Base-by-base conservation (phyloP, 2,888 invertebrate genomes). In the Drosophila affinis region DNA sequence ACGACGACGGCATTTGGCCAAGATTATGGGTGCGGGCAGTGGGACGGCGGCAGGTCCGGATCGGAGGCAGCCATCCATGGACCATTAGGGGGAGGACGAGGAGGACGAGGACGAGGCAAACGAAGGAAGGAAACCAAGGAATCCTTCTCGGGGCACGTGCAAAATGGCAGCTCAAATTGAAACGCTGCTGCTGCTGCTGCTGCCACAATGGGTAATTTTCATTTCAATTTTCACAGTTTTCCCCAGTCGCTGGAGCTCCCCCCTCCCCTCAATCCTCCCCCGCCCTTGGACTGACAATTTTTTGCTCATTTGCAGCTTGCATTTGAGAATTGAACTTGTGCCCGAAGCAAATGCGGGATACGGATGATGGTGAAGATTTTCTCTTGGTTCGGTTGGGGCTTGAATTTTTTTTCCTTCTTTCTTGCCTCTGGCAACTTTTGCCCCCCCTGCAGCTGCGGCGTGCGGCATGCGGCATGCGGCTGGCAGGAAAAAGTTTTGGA, bases 131-230 rank as follows among this genome's bases (percentile, higher is more conserved):
- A 32, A 14, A 56, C 29, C 60, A 65, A 47, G 76, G 73, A 45
- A 48, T 58, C 51, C 44, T 61, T 78, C 73, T 34, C 60, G 60
- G 60, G 87, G 84, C 81, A 81, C 83, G 84, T 81, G 87, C 81
- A 85, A 79, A 78, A 78, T 84, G 87, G 77, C 71, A 77, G 68
- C 74, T 69, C 55, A 75, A 84, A 76, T 81, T 83, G 87, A 83
- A 84, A 83, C 73, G 87, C 72, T 75, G 76, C 79, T 69, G 76
- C 78, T 77, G 77, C 87, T 78, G 87, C 72, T 78, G 7, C 29
- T 29, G 77, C 87, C 77, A 82, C 86, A 81, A 79, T 86, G 89
- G 86, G 84, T 82, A 89, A 89, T 89, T 89, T 89, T 88, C 88
- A 86, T 85, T 88, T 89, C 79, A 89, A 86, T 86, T 89, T 80